Conservation (phyloP, 2,797 vertebrate genomes). For the Tauraco hartlaubi region DNA sequence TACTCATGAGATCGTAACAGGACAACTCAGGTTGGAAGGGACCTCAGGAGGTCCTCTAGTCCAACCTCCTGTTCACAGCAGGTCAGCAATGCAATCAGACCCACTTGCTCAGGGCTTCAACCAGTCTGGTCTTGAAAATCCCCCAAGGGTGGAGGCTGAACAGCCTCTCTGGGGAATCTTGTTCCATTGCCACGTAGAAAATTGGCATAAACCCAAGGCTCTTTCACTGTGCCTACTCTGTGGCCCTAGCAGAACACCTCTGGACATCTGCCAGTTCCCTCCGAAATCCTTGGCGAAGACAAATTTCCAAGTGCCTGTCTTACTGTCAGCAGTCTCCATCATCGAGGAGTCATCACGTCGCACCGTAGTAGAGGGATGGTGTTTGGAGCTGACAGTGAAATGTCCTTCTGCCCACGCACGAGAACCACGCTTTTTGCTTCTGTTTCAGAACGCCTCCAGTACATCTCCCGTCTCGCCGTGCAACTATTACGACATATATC, state of each 20-base stretch:
- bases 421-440: background rate
- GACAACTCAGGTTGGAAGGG: background rate
- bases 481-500: background rate
- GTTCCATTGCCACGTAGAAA: accelerated
- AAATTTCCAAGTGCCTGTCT: background rate
- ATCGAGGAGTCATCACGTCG: accelerated
- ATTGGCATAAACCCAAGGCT: background rate
- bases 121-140: background rate
- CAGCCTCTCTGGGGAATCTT: background rate
- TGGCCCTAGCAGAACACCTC: background rate
- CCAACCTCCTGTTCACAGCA: background rate
- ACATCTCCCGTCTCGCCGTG: background rate
- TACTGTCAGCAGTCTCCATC: background rate
- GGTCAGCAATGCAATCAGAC: background rate
- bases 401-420: background rate
- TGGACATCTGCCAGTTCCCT: background rate
- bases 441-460: background rate
- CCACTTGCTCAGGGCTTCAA: background rate
- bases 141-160: background rate
- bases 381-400: background rate
- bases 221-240: background rate
- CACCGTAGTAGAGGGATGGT: accelerated
- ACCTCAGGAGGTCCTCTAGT: background rate
- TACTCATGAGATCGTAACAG: background rate
- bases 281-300: background rate